A percentile compares a stretch with the other conserved stretches of the same genome.
Conservation (phyloP, 2,113 vertebrate genomes). For the Podilymbus podiceps region DNA sequence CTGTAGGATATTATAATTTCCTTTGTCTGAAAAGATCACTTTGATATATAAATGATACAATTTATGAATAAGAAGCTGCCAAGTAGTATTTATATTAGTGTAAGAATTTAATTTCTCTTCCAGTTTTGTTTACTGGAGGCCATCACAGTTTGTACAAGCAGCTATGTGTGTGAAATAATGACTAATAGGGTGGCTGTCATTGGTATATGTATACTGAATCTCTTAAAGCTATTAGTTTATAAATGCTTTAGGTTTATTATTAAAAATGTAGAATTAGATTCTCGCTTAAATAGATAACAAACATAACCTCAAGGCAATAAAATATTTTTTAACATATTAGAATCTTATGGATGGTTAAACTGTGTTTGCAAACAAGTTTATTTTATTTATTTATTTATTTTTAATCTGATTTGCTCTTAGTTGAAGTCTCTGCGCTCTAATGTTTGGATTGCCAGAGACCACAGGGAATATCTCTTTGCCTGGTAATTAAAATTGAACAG, state of each 20-base stretch:
- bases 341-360: not conserved
- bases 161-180: not conserved
- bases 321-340: not conserved
- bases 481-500: constrained; percentile 8
- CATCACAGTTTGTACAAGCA: not conserved
- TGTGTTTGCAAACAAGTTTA: not conserved
- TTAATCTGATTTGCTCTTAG: not conserved
- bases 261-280: constrained; percentile 16
- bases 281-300: not conserved
- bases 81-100: not conserved
- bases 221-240: constrained; percentile 14
- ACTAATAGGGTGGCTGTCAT: not conserved
- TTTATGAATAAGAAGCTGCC: not conserved
- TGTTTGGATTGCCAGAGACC: constrained; percentile 1
- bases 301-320: constrained; percentile 4
- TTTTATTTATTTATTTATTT: not conserved
- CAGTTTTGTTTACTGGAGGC: constrained; percentile 28
- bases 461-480: not conserved
- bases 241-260: constrained; percentile 8
- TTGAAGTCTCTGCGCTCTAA: not conserved
- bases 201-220: not conserved
- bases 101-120: constrained; percentile 10
- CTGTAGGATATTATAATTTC: not conserved
- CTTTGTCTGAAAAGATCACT: not conserved
- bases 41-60: not conserved